These are phyloP conservation scores for Melanitta fusca DNA, from an alignment of 2,797 vertebrate genomes.

Conservation along the genomic window DNA sequence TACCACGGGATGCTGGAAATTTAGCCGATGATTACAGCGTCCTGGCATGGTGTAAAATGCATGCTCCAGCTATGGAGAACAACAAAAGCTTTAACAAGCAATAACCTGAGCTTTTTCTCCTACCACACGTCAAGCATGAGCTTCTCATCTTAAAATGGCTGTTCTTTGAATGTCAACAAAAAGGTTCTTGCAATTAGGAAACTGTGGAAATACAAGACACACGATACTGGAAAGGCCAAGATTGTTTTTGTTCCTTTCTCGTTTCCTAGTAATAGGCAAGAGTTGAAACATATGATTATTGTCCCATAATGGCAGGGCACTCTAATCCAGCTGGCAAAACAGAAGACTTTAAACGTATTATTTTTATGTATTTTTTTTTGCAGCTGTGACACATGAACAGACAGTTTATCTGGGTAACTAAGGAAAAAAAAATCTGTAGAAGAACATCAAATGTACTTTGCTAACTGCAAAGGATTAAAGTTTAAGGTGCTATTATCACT, in stretches of 20 bases:
- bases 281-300: conserved; percentile 68
- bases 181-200: conserved; percentile 39
- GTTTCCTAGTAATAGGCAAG: conserved; percentile 67
- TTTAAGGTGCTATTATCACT: background rate
- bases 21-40: background rate
- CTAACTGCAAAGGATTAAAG: background rate
- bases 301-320: conserved; percentile 52
- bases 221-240: background rate
- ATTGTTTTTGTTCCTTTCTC: conserved; percentile 61
- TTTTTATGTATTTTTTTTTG: background rate
- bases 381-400: conserved; percentile 1
- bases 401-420: conserved; percentile 6
- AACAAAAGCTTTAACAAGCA: background rate
- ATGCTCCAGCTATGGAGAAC: background rate
- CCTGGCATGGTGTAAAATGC: background rate
- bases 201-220: conserved; percentile 41
- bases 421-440: conserved; percentile 12
- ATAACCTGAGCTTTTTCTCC: background rate
- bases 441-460: background rate
- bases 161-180: background rate
- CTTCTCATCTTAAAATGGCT: conserved; percentile 13
- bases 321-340: conserved; percentile 62
- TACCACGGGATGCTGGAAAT: background rate
- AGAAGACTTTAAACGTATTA: background rate
- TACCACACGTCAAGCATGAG: background rate